Evolutionary conservation across 2,797 vertebrate species (phyloP).

Genomic region (Dryobates pubescens): DNA sequence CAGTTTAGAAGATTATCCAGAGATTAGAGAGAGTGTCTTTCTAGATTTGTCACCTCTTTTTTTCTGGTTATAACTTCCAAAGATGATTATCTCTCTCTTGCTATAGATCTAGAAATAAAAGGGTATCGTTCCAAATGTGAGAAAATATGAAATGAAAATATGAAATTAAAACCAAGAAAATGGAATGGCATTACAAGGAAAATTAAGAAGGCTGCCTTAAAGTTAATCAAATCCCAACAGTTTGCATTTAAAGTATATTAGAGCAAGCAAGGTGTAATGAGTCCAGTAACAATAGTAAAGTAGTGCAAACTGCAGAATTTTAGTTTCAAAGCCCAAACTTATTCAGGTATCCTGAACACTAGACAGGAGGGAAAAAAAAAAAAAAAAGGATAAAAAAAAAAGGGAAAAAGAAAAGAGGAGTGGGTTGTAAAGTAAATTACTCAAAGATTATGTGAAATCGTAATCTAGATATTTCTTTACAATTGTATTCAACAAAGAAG

Average conservation of each 20-base stretch:
- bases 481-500: not conserved
- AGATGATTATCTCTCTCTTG: not conserved
- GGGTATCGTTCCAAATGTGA: not conserved
- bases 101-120: not conserved
- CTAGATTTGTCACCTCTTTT: not conserved
- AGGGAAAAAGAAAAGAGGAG: no score
- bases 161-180: not conserved
- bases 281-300: not conserved
- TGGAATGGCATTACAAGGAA: not conserved
- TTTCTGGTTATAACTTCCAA: not conserved
- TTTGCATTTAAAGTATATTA: not conserved
- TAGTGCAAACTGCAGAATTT: not conserved
- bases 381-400: not conserved
- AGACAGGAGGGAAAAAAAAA: not conserved
- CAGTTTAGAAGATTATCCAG: not conserved
- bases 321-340: not conserved
- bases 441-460: not conserved
- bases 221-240: not conserved
- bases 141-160: not conserved
- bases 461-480: not conserved
- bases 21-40: not conserved
- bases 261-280: not conserved
- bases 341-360: not conserved
- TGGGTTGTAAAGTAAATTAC: not conserved
- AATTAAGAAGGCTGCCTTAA: not conserved